These are phyloP conservation scores for Sinopyrophorus schimmeli DNA, from an alignment of 2,888 invertebrate genomes.

Conservation along the genomic window DNA sequence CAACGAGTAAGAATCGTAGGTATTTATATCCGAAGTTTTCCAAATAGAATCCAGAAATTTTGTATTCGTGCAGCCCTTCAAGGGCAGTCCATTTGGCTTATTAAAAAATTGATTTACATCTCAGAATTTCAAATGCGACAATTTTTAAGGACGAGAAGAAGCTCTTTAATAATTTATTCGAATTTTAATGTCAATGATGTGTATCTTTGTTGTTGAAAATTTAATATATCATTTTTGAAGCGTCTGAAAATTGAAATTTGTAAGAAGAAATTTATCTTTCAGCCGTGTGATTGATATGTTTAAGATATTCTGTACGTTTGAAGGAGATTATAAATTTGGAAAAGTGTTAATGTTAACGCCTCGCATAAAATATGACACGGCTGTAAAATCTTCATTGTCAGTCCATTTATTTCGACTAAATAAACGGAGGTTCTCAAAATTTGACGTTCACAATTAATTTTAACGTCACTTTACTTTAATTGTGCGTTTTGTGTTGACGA, in stretches of 20 bases:
- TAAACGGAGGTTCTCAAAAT: slow-evolving; percentile 24
- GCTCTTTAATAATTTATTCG: too few species aligned
- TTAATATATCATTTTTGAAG: slow-evolving; percentile 8
- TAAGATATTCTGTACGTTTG: slow-evolving; percentile 12
- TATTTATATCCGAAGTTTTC: too few species aligned
- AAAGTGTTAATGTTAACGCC: slow-evolving; percentile 23
- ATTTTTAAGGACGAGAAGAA: too few species aligned
- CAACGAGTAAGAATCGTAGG: too few species aligned
- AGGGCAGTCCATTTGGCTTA: too few species aligned
- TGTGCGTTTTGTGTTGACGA: slow-evolving; percentile 18
- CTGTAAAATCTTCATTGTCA: slow-evolving; percentile 27
- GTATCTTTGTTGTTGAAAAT: too few species aligned
- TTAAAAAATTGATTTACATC: too few species aligned
- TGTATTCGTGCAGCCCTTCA: too few species aligned
- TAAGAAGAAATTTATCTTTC: slow-evolving; percentile 2
- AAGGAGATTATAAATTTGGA: too few species aligned
- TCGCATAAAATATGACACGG: slow-evolving; percentile 26
- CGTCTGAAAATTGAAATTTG: slow-evolving; percentile 4
- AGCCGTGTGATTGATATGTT: slow-evolving; percentile 17
- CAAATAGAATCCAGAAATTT: too few species aligned
- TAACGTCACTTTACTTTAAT: slow-evolving; percentile 21
- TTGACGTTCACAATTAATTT: slow-evolving; percentile 25
- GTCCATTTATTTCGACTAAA: slow-evolving; percentile 25
- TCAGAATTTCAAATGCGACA: too few species aligned
- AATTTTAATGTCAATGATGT: too few species aligned